phyloP scores from a whole-genome alignment of 2,888 invertebrate genomes.

The Netelia virgata region DNA sequence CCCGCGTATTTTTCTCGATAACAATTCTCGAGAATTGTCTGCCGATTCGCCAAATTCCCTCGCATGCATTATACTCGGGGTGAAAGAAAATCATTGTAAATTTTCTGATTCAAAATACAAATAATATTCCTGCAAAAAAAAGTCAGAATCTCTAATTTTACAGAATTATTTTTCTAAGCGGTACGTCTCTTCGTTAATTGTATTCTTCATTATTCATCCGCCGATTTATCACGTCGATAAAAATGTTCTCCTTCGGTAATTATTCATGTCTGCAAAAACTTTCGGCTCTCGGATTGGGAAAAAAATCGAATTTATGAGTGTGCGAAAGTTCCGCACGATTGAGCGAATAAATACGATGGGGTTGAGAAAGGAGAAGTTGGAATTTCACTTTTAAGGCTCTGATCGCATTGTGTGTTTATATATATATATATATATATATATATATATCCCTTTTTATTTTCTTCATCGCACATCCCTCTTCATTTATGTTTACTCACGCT shows the following conservation, averaged over 20 bases:
- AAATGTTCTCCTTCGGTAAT: not conserved
- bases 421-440: not conserved
- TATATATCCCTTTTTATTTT: not conserved
- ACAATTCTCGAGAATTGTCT: not conserved
- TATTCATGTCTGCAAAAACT: not conserved
- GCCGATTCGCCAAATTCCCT: not conserved
- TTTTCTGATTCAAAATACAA: not conserved
- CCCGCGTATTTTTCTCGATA: constrained; percentile 21
- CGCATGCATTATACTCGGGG: not conserved
- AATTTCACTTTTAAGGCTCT: not conserved
- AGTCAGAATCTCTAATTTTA: too few relatives aligned
- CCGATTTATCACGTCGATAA: not conserved
- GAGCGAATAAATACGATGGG: not conserved
- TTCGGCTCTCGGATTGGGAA: not conserved
- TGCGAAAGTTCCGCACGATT: not conserved
- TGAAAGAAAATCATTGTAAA: not conserved
- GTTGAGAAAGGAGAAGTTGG: not conserved
- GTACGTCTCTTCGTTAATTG: not conserved
- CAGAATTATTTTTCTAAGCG: not conserved
- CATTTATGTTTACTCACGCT: not conserved
- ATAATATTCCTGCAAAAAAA: not conserved
- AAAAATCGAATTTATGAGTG: not conserved
- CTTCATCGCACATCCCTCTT: constrained; percentile 11
- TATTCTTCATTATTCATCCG: not conserved
- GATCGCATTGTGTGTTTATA: not conserved